phyloP scores from a whole-genome alignment of 2,113 vertebrate genomes.

The Fulica atra region DNA sequence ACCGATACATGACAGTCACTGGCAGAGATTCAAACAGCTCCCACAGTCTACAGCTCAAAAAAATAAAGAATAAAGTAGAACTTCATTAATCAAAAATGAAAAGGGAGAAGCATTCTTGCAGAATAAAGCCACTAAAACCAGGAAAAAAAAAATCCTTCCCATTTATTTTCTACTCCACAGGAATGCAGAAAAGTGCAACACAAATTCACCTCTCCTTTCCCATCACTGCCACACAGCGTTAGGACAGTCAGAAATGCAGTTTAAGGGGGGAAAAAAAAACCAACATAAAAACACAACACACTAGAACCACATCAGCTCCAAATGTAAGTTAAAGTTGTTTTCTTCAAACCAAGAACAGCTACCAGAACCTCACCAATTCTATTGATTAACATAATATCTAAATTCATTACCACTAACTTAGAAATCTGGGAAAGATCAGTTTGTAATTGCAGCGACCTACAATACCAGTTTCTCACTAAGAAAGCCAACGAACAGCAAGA shows the following conservation, averaged over 20 bases:
- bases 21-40: slow-evolving; percentile 64
- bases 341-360: background rate
- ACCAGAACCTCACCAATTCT: background rate
- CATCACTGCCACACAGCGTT: accelerated
- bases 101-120: slow-evolving; percentile 39
- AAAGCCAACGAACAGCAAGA: background rate
- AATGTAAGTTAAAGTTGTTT: background rate
- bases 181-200: background rate
- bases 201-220: background rate
- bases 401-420: background rate
- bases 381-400: background rate
- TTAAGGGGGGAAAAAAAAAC: too few relatives aligned
- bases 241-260: background rate
- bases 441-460: background rate
- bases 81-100: slow-evolving; percentile 66
- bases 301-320: background rate
- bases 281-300: accelerated
- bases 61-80: slow-evolving; percentile 45
- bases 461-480: background rate
- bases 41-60: slow-evolving; percentile 43
- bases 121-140: slow-evolving; percentile 38
- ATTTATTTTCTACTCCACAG: background rate
- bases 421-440: background rate
- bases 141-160: background rate
- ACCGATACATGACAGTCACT: background rate